Percentiles rank a stretch among this genome's conserved stretches.
phyloP scores from a whole-genome alignment of 2,113 vertebrate species.

The Erythrocebus patas region DNA sequence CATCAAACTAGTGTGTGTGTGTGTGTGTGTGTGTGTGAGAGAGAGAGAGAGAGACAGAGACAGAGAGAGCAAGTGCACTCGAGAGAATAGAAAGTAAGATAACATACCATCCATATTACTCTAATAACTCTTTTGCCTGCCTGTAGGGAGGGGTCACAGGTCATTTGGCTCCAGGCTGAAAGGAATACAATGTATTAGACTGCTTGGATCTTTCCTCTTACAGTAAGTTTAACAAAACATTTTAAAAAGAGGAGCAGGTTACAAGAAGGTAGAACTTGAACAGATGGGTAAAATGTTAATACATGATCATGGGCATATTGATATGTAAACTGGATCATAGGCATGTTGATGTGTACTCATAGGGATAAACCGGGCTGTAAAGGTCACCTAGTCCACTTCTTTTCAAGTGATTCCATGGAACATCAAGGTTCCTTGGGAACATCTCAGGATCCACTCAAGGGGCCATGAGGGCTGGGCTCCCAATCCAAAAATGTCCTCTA shows the following conservation, averaged over 20 bases:
- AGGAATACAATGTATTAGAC: neutral
- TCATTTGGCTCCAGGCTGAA: neutral
- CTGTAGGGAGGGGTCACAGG: neutral
- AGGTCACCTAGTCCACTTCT: neutral
- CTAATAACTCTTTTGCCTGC: neutral
- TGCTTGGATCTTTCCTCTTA: neutral
- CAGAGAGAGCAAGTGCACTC: neutral
- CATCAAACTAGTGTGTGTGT: neutral
- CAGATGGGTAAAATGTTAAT: neutral
- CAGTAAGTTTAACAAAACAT: neutral
- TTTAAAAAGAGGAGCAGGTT: neutral
- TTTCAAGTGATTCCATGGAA: constrained; percentile 21
- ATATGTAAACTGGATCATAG: neutral
- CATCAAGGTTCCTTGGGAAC: neutral
- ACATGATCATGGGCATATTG: neutral
- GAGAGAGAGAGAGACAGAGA: neutral
- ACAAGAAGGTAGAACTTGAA: constrained; percentile 13
- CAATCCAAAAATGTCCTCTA: neutral
- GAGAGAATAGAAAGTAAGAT: neutral
- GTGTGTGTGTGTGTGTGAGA: neutral
- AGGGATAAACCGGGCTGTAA: neutral
- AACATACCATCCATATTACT: neutral
- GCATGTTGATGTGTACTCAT: neutral
- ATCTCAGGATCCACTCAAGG: neutral
- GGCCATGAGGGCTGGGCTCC: neutral